Evolutionary conservation across 1,140 invertebrate genomes (phyloP).

Genomic region (Drosophila tropicalis): DNA sequence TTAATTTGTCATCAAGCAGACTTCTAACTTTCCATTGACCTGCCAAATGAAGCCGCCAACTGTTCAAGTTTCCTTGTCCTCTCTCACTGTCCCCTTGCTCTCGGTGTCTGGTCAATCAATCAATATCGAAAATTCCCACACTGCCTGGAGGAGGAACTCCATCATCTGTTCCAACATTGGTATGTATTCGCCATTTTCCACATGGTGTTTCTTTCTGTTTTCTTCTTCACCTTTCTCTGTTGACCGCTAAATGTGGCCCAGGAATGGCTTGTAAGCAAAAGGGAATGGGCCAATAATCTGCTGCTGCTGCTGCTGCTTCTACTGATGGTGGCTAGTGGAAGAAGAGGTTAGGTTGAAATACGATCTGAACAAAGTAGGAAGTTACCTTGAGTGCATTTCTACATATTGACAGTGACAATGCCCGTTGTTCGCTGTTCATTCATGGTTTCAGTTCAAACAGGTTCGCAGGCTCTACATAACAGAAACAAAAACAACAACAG

Average conservation of each 20-base stretch:
- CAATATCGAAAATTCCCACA: constrained; percentile 71
- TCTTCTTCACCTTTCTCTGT: constrained; percentile 10
- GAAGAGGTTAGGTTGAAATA: constrained; percentile 74
- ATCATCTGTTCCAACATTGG: constrained; percentile 10
- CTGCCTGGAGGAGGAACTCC: constrained; percentile 19
- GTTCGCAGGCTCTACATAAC: constrained; percentile 65
- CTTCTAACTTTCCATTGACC: constrained; percentile 3
- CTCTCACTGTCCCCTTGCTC: constrained; percentile 1
- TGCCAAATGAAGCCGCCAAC: not conserved
- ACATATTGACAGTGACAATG: constrained; percentile 78
- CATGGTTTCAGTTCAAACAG: constrained; percentile 76
- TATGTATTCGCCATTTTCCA: constrained; percentile 63
- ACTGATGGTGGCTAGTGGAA: constrained; percentile 12
- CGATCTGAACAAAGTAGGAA: constrained; percentile 72
- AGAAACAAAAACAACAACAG: too few species aligned
- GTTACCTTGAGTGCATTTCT: constrained; percentile 81
- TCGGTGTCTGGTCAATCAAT: constrained; percentile 59
- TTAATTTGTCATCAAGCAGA: not conserved
- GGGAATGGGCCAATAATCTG: constrained; percentile 56
- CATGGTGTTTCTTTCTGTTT: constrained; percentile 37
- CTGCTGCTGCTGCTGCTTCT: constrained; percentile 22
- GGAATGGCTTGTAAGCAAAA: constrained; percentile 14
- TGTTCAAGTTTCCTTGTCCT: not conserved
- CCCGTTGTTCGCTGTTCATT: constrained; percentile 68
- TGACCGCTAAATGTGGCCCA: constrained; percentile 67